Percentiles rank a stretch among this genome's conserved stretches.
These are phyloP conservation scores for Anguilla pacifica DNA, from an alignment of 2,797 vertebrate genomes.

Conservation along the genomic window DNA sequence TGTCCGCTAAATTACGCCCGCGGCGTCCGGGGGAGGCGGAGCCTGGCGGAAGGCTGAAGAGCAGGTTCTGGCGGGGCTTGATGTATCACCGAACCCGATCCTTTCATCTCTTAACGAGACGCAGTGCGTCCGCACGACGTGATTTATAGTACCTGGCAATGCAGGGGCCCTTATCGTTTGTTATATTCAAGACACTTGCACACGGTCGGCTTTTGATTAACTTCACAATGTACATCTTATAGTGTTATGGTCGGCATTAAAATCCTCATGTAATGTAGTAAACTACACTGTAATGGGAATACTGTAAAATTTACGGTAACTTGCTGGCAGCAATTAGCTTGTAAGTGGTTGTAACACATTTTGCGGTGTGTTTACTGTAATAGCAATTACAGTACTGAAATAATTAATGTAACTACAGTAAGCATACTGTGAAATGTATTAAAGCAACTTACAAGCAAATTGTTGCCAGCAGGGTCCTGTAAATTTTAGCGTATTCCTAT, in stretches of 20 bases:
- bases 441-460: no score
- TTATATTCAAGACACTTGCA: conserved; percentile 56
- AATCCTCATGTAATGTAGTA: conserved; percentile 29
- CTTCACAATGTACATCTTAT: conserved; percentile 46
- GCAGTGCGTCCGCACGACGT: conserved; percentile 47
- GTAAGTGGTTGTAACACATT: no score
- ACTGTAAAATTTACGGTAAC: neutral
- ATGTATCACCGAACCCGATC: conserved; percentile 45
- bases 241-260: conserved; percentile 41
- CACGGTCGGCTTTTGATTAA: conserved; percentile 47
- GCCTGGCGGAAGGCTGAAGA: conserved; percentile 47
- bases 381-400: no score
- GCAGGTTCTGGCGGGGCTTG: conserved; percentile 39
- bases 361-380: no score
- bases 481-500: no score
- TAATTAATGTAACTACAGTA: no score
- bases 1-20: conserved; percentile 49
- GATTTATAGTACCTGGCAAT: conserved; percentile 58
- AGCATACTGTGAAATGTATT: no score
- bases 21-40: conserved; percentile 40
- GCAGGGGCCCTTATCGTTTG: conserved; percentile 61
- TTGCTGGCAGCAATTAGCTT: no score
- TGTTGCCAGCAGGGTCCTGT: no score
- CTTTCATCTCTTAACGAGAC: conserved; percentile 59
- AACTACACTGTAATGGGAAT: conserved; percentile 9